phyloP scores from a whole-genome alignment of 2,888 invertebrate genomes.

The Mantis religiosa region DNA sequence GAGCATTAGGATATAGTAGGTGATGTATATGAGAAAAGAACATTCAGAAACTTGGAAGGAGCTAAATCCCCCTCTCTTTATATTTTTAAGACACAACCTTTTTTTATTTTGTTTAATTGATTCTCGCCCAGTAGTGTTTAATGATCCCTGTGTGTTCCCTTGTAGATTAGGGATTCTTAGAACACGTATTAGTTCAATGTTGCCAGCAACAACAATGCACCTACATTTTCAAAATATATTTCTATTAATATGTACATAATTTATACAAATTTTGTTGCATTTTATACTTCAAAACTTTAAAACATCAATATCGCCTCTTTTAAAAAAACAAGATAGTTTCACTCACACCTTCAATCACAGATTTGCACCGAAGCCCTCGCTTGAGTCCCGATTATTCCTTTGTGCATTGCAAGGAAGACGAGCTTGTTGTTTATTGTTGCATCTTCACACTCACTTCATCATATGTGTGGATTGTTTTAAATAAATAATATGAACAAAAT shows the following conservation, averaged over 20 bases:
- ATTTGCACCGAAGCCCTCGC: slow-evolving; percentile 24
- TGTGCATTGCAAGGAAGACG: slow-evolving; percentile 31
- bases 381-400: slow-evolving; percentile 24
- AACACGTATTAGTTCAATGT: background rate
- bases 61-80: slow-evolving; percentile 22
- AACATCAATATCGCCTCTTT: slow-evolving; percentile 10
- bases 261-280: slow-evolving; percentile 26
- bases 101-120: slow-evolving; percentile 15
- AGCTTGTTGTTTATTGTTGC: slow-evolving; percentile 16
- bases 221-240: slow-evolving; percentile 28
- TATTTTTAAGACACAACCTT: slow-evolving; percentile 14
- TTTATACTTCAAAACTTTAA: slow-evolving; percentile 11
- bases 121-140: slow-evolving; percentile 23
- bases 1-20: slow-evolving; percentile 19
- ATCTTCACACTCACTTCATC: slow-evolving; percentile 2
- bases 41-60: slow-evolving; percentile 24
- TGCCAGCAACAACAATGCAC: slow-evolving; percentile 28
- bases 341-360: slow-evolving; percentile 29
- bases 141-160: slow-evolving; percentile 1
- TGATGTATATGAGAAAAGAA: slow-evolving; percentile 4
- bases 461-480: background rate
- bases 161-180: background rate
- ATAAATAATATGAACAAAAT: slow-evolving; percentile 21
- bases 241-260: slow-evolving; percentile 30
- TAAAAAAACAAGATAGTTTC: slow-evolving; percentile 26